These are phyloP conservation scores for Geopemphigus sp. DNA, from an alignment of 1,140 invertebrate species.

Conservation along the genomic window DNA sequence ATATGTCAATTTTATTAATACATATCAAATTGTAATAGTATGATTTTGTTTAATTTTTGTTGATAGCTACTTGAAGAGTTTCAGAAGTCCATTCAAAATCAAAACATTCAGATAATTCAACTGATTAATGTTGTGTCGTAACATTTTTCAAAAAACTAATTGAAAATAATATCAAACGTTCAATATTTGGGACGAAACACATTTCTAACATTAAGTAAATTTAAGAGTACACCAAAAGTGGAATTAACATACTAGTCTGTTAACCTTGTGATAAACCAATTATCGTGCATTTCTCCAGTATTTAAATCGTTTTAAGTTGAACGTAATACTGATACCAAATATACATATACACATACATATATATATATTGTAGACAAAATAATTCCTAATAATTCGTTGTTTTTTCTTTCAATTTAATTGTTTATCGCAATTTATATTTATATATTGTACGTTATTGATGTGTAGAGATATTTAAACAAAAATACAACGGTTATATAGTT, in stretches of 20 bases:
- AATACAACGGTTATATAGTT: slow-evolving; percentile 30
- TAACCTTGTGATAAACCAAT: slow-evolving; percentile 43
- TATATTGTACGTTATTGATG: slow-evolving; percentile 17
- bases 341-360: too few species aligned
- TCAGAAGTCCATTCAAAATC: slow-evolving; percentile 63
- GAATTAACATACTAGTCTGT: slow-evolving; percentile 48
- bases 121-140: slow-evolving; percentile 51
- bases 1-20: too few species aligned
- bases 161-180: neutral
- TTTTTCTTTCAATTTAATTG: neutral
- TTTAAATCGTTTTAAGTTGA: neutral
- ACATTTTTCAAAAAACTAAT: neutral
- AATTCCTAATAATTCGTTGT: slow-evolving; percentile 24
- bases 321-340: slow-evolving; percentile 7
- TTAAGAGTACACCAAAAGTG: slow-evolving; percentile 25
- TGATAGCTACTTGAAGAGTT: slow-evolving; percentile 68
- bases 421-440: slow-evolving; percentile 2
- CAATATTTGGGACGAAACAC: slow-evolving; percentile 11
- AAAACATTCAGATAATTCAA: slow-evolving; percentile 62
- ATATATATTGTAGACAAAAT: neutral
- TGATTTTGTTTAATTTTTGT: slow-evolving; percentile 53
- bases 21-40: neutral
- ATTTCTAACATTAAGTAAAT: neutral
- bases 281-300: neutral
- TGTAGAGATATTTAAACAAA: neutral